Conservation (phyloP, 1,140 invertebrate species). For the Lucilia sericata region DNA sequence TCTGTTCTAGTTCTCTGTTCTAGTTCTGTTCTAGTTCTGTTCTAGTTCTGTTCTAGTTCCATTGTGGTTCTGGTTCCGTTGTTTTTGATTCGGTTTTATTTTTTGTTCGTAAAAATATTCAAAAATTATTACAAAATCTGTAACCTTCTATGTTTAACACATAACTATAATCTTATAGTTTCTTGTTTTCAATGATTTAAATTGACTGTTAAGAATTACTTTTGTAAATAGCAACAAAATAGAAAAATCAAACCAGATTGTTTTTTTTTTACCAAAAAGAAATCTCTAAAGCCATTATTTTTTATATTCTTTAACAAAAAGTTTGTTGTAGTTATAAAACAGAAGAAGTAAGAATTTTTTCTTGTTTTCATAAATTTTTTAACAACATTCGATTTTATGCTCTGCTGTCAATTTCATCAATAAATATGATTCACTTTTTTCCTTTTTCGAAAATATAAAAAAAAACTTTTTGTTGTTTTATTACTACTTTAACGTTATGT, state of each 20-base stretch:
- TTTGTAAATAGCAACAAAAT: constrained; percentile 6
- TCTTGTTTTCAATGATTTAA: neutral
- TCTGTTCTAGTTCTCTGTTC: too few relatives aligned
- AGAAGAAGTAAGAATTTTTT: neutral
- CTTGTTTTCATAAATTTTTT: constrained; percentile 24
- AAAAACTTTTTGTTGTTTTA: neutral
- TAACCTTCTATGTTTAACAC: too few relatives aligned
- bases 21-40: too few relatives aligned
- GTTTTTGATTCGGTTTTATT: too few relatives aligned
- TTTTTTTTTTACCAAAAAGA: neutral
- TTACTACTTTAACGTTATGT: too few relatives aligned
- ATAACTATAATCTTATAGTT: neutral
- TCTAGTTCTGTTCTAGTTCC: too few relatives aligned
- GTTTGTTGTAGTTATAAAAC: neutral
- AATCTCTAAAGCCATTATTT: constrained; percentile 3
- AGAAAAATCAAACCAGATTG: neutral
- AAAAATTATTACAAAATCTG: too few relatives aligned
- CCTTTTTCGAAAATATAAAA: neutral
- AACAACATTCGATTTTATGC: constrained; percentile 26
- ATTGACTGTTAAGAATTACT: constrained; percentile 29
- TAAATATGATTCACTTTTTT: constrained; percentile 24
- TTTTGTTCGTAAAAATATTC: too few relatives aligned
- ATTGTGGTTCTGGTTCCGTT: too few relatives aligned
- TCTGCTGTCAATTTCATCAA: constrained; percentile 29
- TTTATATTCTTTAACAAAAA: neutral